These are phyloP conservation scores for Eclectus roratus DNA, from an alignment of 2,113 vertebrate genomes.

Conservation along the genomic window DNA sequence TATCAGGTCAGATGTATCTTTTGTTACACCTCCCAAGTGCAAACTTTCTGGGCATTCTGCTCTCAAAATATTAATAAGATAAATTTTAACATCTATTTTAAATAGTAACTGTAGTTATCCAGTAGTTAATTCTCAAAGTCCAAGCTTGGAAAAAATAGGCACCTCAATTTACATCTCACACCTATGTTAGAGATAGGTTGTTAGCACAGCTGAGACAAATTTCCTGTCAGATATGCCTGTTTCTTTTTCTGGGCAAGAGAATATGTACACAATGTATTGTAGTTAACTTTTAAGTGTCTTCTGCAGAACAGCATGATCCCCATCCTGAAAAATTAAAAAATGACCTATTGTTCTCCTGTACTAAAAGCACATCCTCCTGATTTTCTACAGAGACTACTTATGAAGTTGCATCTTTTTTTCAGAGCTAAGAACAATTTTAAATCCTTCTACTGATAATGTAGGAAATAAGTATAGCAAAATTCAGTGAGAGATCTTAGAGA, in stretches of 20 bases:
- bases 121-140: background rate
- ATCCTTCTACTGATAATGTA: background rate
- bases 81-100: background rate
- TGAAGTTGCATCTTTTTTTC: background rate
- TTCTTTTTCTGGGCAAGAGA: background rate
- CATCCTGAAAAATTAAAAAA: background rate
- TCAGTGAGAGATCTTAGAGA: background rate
- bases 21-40: background rate
- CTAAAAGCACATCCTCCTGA: background rate
- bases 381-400: background rate
- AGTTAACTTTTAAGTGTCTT: background rate
- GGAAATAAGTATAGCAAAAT: background rate
- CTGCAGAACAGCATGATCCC: background rate
- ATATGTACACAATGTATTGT: background rate
- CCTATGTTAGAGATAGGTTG: background rate
- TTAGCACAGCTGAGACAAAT: background rate
- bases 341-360: background rate
- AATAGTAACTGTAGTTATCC: background rate
- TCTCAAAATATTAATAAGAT: background rate
- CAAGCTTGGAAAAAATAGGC: background rate
- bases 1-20: background rate
- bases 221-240: background rate
- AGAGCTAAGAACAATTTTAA: background rate
- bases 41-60: background rate
- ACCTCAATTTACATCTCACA: background rate